Evolutionary conservation across 2,113 vertebrate genomes (phyloP), one percentile per base, ranked within the genome.

Genomic region (Balaenoptera acutorostrata): DNA sequence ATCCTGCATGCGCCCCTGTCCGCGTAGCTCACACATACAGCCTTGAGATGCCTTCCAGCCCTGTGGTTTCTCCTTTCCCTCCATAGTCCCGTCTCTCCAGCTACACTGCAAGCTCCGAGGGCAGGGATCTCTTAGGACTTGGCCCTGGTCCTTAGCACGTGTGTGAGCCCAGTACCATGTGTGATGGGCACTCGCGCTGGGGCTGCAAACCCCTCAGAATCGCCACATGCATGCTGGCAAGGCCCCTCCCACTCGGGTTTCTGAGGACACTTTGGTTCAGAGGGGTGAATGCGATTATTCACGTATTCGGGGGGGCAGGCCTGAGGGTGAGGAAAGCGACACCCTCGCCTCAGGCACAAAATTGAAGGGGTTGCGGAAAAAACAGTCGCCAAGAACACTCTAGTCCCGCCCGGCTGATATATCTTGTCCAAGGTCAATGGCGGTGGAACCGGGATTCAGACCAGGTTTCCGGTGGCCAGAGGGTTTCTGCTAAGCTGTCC

Each of bases 1-100:
- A 44, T 11, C 55, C 29, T 0, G 2, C 13, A 0, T 0, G 23
- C 0, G 39, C 57, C 66, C 23, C 68, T 1, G 0, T 46, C 17
- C 29, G 5, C 5, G 0, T 12, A 39, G 8, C 18, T 69, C 69
- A n/a, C 5, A 36, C 44, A 0, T 21, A 29, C 29, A 33, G 18
- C 55, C 71, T 0, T 29, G 46, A 57, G 68, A 20, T 8, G 1
- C 31, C 59, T 41, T 59, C 61, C 31, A 83, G 39, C 8, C 41
- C 61, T 4, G 1, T 2, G 49, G 31, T 27, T n/a, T 4, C 33
- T 31, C 21, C 23, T 52, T 33, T 23, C 39, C 17, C 15, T 57
- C 21, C 23, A 0, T 31, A 1, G 36, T 63, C 44, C 14, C 31
- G 39, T 39, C 41, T 71, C 21, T 36, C 23, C 27, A 8, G 2